A percentile compares a stretch with the other conserved stretches of the same genome.
Evolutionary conservation across 1,140 invertebrate species (phyloP).

Genomic region (Ceratina calcarata): DNA sequence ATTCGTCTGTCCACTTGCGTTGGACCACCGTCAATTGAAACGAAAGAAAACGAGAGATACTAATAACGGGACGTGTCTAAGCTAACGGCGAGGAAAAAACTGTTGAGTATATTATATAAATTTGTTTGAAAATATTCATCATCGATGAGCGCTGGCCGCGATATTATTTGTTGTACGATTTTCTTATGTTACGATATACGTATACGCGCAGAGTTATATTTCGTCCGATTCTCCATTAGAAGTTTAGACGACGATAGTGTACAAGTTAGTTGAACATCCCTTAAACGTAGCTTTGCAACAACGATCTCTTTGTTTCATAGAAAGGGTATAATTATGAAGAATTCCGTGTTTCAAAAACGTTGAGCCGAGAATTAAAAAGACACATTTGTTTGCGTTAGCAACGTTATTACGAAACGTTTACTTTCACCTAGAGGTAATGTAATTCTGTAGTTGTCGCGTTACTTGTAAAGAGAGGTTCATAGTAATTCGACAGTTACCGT

Average conservation of each 20-base stretch:
- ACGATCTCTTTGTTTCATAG: conserved; percentile 1
- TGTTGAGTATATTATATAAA: conserved; percentile 27
- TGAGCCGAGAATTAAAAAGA: not conserved
- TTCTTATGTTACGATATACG: conserved; percentile 32
- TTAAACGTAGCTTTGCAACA: not conserved
- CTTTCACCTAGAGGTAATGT: conserved; percentile 49
- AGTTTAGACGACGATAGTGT: conserved; percentile 17
- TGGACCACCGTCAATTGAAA: conserved; percentile 66
- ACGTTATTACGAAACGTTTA: conserved; percentile 9
- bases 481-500: conserved; percentile 33
- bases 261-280: conserved; percentile 3
- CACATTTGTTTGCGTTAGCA: conserved; percentile 20
- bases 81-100: conserved; percentile 39
- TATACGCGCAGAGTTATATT: conserved; percentile 32
- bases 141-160: conserved; percentile 55
- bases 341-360: conserved; percentile 13
- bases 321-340: not conserved
- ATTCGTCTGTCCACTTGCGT: conserved; percentile 76
- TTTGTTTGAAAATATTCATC: conserved; percentile 48
- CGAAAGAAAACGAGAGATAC: conserved; percentile 11
- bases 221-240: conserved; percentile 21
- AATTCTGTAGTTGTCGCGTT: conserved; percentile 47
- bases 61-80: conserved; percentile 27
- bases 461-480: conserved; percentile 51
- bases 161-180: conserved; percentile 35